A percentile compares a stretch with the other conserved stretches of the same genome.
These are phyloP conservation scores for Amazonetta brasiliensis DNA, from an alignment of 2,797 vertebrate genomes.

Conservation along the genomic window DNA sequence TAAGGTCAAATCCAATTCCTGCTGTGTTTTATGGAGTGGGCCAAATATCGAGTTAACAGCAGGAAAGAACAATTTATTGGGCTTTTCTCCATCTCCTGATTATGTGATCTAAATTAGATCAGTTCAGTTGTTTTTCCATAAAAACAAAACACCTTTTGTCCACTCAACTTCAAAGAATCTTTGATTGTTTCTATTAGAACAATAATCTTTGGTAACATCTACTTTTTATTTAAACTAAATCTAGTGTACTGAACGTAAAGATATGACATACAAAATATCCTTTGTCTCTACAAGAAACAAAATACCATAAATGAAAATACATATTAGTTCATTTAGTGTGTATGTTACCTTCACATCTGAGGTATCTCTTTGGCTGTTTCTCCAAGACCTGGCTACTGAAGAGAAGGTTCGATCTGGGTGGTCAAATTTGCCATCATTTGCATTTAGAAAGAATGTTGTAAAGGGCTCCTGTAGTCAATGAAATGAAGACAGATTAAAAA, in stretches of 20 bases:
- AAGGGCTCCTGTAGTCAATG: constrained; percentile 90
- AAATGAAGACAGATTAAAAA: constrained; percentile 38
- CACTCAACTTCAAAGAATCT: constrained; percentile 64
- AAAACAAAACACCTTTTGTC: constrained; percentile 70
- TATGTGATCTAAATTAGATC: constrained; percentile 81
- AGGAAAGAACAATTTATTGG: constrained; percentile 85
- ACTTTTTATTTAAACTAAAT: constrained; percentile 10
- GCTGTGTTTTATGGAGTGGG: constrained; percentile 88
- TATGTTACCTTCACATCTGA: constrained; percentile 93
- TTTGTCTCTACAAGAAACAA: neutral
- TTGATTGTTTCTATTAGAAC: constrained; percentile 44
- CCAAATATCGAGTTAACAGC: constrained; percentile 91
- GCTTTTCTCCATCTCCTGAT: constrained; percentile 76
- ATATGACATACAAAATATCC: neutral
- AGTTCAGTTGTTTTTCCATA: constrained; percentile 64
- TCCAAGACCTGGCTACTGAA: constrained; percentile 93
- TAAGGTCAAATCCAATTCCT: constrained; percentile 95
- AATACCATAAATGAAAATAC: neutral
- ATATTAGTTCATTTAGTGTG: neutral
- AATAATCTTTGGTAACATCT: constrained; percentile 11
- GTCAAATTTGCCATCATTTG: constrained; percentile 94
- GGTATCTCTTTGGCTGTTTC: constrained; percentile 97
- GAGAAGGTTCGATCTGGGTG: constrained; percentile 96
- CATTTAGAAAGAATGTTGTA: constrained; percentile 97
- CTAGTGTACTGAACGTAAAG: neutral